phyloP scores from a whole-genome alignment of 1,140 invertebrate species.

The Bombus confusus region DNA sequence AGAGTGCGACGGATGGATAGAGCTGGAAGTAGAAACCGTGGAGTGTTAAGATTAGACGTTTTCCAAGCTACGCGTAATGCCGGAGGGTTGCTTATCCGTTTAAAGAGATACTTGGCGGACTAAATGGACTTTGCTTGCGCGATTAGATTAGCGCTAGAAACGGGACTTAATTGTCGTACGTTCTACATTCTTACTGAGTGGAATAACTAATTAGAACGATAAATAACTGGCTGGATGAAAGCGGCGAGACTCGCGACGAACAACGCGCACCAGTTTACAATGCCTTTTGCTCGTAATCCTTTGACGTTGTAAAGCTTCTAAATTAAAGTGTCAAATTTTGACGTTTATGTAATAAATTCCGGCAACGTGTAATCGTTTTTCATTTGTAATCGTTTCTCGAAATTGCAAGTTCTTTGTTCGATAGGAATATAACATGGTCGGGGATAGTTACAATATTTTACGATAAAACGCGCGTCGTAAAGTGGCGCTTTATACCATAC shows the following conservation, averaged over 20 bases:
- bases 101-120: constrained; percentile 46
- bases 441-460: neutral
- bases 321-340: no score
- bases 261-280: neutral
- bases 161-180: constrained; percentile 38
- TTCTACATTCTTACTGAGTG: neutral
- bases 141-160: constrained; percentile 42
- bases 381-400: neutral
- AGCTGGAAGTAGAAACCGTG: neutral
- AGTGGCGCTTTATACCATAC: neutral
- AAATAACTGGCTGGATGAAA: neutral
- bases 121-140: constrained; percentile 36
- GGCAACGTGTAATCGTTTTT: no score
- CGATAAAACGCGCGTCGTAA: neutral
- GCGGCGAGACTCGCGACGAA: neutral
- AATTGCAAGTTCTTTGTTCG: neutral
- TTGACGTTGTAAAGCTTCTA: neutral
- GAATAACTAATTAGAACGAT: constrained; percentile 32
- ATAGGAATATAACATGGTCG: neutral
- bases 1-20: no score
- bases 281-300: neutral
- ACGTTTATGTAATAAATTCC: no score
- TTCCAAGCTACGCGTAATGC: constrained; percentile 24
- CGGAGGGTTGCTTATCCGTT: constrained; percentile 23
- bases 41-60: constrained; percentile 42